Evolutionary conservation across 2,113 vertebrate genomes (phyloP).

Genomic region (Stomatorhinus ivindoensis): DNA sequence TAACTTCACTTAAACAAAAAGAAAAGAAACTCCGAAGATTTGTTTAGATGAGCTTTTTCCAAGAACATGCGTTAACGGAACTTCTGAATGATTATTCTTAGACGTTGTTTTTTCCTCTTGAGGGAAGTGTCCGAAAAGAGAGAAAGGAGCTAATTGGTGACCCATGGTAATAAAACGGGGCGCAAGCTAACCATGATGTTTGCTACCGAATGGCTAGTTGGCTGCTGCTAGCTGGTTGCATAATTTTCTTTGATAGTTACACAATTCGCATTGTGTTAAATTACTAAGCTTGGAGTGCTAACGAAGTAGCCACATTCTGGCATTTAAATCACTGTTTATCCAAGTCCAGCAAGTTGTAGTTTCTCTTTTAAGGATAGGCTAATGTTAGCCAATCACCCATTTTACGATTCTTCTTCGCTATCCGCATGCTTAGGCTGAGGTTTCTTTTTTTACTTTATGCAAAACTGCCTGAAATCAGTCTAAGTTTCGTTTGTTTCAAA

Average conservation of each 20-base stretch:
- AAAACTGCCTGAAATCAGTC: not conserved
- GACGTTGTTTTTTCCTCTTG: not conserved
- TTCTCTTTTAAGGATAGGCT: not conserved
- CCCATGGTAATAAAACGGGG: not conserved
- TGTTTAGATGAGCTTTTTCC: not conserved
- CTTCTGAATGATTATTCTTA: not conserved
- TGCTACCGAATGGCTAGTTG: not conserved
- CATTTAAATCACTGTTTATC: not conserved
- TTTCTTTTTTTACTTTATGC: not conserved
- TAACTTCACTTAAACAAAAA: not conserved
- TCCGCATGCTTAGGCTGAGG: not conserved
- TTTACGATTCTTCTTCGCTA: not conserved
- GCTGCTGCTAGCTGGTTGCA: not conserved
- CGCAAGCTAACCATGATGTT: not conserved
- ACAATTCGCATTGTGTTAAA: not conserved
- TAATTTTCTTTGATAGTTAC: not conserved
- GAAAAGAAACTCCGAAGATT: not conserved
- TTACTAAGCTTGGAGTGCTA: not conserved
- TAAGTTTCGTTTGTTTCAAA: not conserved
- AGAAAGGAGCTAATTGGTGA: not conserved
- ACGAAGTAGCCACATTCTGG: not conserved
- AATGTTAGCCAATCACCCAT: not conserved
- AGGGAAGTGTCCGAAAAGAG: not conserved
- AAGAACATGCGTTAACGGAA: not conserved
- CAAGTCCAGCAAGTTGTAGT: not conserved